These are phyloP conservation scores for Syritta pipiens DNA, from an alignment of 2,888 invertebrate genomes.

Conservation along the genomic window DNA sequence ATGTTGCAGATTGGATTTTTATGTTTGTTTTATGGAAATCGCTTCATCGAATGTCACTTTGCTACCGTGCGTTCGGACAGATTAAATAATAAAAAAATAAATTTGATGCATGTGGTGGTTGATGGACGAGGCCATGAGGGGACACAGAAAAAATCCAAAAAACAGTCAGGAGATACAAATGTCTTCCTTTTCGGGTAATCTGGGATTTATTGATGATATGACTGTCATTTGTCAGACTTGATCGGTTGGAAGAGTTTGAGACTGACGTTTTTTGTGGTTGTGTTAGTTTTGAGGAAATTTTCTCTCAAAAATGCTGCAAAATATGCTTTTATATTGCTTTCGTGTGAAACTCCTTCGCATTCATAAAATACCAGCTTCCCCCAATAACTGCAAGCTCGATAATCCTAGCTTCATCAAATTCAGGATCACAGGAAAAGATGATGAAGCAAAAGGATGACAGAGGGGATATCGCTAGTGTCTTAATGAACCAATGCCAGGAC, in stretches of 20 bases:
- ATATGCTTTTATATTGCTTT: too few species aligned
- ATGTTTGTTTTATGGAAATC: slow-evolving; percentile 76
- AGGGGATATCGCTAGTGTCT: slow-evolving; percentile 21
- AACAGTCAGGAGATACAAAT: background rate
- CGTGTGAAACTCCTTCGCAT: too few species aligned
- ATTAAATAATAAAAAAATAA: slow-evolving; percentile 71
- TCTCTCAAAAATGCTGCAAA: too few species aligned
- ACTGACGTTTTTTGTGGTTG: too few species aligned
- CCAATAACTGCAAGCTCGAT: slow-evolving; percentile 33
- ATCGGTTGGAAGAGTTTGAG: slow-evolving; percentile 29
- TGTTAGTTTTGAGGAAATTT: too few species aligned
- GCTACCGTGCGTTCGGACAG: slow-evolving; percentile 62
- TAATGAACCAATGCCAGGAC: slow-evolving; percentile 49
- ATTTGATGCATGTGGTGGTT: slow-evolving; percentile 70
- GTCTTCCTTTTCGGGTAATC: slow-evolving; percentile 1
- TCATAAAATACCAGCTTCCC: too few species aligned
- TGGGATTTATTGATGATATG: background rate
- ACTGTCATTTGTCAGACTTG: slow-evolving; percentile 41
- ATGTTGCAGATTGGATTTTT: slow-evolving; percentile 76
- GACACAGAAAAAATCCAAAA: slow-evolving; percentile 1
- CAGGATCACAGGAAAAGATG: slow-evolving; percentile 35
- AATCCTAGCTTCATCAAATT: slow-evolving; percentile 41
- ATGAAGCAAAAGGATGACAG: slow-evolving; percentile 1
- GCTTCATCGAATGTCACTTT: slow-evolving; percentile 72
- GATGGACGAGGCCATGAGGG: background rate